Percentiles rank a stretch among this genome's conserved stretches.
These are phyloP conservation scores for Octodonta nipae DNA, from an alignment of 2,888 invertebrate species.

Conservation along the genomic window DNA sequence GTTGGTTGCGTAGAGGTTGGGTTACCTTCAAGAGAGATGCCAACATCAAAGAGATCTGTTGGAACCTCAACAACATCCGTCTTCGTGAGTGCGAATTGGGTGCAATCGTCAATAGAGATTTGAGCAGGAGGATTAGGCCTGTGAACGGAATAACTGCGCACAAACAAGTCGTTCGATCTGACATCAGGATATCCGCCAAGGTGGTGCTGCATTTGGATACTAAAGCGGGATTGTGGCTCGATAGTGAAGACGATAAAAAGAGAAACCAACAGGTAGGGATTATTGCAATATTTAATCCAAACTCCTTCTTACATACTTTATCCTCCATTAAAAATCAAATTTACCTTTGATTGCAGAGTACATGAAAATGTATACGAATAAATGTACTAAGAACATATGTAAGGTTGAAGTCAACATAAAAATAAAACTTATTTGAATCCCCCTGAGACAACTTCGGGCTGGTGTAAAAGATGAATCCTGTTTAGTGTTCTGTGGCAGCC, in stretches of 20 bases:
- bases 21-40: slow-evolving; percentile 93
- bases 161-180: slow-evolving; percentile 75
- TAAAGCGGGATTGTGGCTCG: slow-evolving; percentile 64
- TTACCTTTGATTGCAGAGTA: too few relatives aligned
- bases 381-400: too few relatives aligned
- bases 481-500: too few relatives aligned
- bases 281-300: too few relatives aligned
- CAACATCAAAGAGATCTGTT: slow-evolving; percentile 98
- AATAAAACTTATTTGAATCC: too few relatives aligned
- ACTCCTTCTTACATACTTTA: too few relatives aligned
- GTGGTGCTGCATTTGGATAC: slow-evolving; percentile 83
- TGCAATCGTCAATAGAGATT: slow-evolving; percentile 91
- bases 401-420: too few relatives aligned
- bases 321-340: too few relatives aligned
- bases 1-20: slow-evolving; percentile 96
- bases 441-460: too few relatives aligned
- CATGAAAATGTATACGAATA: too few relatives aligned
- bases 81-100: slow-evolving; percentile 82
- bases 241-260: slow-evolving; percentile 37
- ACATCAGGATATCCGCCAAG: slow-evolving; percentile 83
- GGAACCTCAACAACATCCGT: slow-evolving; percentile 93
- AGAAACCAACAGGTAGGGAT: slow-evolving; percentile 26
- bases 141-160: slow-evolving; percentile 84
- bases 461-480: too few relatives aligned
- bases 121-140: slow-evolving; percentile 83